Base-by-base conservation (phyloP, 2,888 invertebrate species). In the Cylindroiulus punctatus region DNA sequence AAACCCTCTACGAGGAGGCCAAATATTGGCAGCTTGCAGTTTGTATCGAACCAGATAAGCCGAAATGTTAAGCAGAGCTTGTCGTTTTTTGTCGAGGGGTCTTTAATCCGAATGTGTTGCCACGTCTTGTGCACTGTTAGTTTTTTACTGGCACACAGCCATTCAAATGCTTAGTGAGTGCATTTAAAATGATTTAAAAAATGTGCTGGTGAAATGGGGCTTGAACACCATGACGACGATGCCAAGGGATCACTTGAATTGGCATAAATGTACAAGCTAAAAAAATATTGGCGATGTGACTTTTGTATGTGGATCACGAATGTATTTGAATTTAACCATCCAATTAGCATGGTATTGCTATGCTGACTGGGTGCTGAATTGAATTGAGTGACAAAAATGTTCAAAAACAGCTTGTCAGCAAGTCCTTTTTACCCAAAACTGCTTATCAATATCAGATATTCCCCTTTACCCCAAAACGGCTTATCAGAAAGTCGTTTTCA, bases 11-110 rank as follows among this genome's bases (percentile, higher is more conserved):
- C 10, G 65, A 65, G 76, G 14, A 76, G 76, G 76, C 30, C 76
- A 76, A 76, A 76, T 76, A 76, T 76, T 76, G 76, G 76, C 76
- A 76, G 76, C 30, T 76, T 30, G 76, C 30, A 76, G 30, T 30
- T 76, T 30, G 17, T 76, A 76, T 26, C 30, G 30, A 76, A 76
- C 2, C 12, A 30, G 76, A 76, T 76, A 76, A 76, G 76, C 30
- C 30, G 14, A 10, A 30, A 76, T 76, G 76, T 76, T 76, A 30
- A 76, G 26, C 76, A 30, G 76, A 76, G 76, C 30, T 76, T 76
- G 76, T 76, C 76, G 12, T 76, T 52, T 76, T 30, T 76, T 76
- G 76, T 22, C 57, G 10, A 30, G 30, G 76, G 76, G 26, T 22
- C 57, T 57, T 57, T 57, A 57, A 57, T 22, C 22, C 57, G 57